phyloP scores from a whole-genome alignment of 2,888 invertebrate species.

The Petrophora chlorosata region DNA sequence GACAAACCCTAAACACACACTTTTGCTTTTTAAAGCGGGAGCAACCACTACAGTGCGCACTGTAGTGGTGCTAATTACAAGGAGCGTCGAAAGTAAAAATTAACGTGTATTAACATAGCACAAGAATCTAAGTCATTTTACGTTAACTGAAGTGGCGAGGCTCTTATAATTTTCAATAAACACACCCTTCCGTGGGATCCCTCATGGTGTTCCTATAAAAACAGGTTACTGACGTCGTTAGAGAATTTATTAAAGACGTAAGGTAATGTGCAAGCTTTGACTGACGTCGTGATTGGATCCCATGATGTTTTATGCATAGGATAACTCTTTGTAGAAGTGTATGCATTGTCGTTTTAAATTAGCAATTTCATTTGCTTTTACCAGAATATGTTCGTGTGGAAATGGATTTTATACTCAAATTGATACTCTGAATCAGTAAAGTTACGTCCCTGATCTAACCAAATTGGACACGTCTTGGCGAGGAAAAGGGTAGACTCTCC shows the following conservation, averaged over 20 bases:
- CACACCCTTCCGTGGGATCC: conserved; percentile 40
- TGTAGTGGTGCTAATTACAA: conserved; percentile 6
- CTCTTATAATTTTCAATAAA: conserved; percentile 36
- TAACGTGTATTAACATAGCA: background rate
- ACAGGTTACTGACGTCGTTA: background rate
- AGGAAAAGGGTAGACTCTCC: background rate
- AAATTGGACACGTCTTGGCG: too few relatives aligned
- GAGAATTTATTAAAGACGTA: background rate
- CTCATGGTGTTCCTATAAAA: conserved; percentile 1
- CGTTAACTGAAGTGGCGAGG: background rate
- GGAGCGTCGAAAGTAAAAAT: conserved; percentile 4
- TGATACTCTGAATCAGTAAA: too few relatives aligned
- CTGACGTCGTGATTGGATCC: conserved; percentile 18
- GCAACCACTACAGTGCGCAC: too few relatives aligned
- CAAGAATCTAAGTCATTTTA: background rate
- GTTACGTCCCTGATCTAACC: too few relatives aligned
- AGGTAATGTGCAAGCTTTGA: conserved; percentile 8
- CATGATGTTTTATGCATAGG: conserved; percentile 8
- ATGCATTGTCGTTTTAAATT: background rate
- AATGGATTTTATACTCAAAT: too few relatives aligned
- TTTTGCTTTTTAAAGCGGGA: background rate
- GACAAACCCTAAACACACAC: background rate
- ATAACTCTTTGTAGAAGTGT: conserved; percentile 1
- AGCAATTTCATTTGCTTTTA: background rate
- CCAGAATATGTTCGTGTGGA: background rate